Evolutionary conservation across 1,140 invertebrate genomes (phyloP), one percentile per base, ranked within the genome.

Genomic region (Pissodes strobi): DNA sequence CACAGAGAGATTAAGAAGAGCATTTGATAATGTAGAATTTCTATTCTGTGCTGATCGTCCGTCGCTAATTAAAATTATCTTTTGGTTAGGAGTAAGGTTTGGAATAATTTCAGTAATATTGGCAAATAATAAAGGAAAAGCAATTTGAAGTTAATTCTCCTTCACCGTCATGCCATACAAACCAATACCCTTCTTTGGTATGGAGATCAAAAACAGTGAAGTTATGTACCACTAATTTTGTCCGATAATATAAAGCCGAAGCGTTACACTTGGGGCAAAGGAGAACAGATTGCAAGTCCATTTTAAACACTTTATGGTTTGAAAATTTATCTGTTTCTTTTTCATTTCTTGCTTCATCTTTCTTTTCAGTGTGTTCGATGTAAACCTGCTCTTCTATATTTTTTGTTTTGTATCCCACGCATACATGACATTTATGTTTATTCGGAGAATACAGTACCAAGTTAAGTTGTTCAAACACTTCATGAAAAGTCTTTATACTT

Each of bases 231-330:
- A 48, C 41, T n/a, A 66, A 18, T 21, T 65, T 65, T 1, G 58
- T 62, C 12, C 34, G 17, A 49, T 45, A 67, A 23, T 64, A 58
- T n/a, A n/a, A n/a, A n/a, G 25, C 49, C 5, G 38, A 64, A 0
- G 64, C 61, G n/a, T 67, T 65, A 1, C 49, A 68, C 41, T 65
- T 64, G 5, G 66, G 66, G 39, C 15, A 69, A 12, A 53, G 45
- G 4, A 63, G 51, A 34, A 63, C 51, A 3, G 58, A 61, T 27
- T 68, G 62, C 6, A 64, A 45, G 18, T 66, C 52, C 57, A 66
- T 53, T 15, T 49, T 49, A 39, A 61, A 66, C 10, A 61, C 57
- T 13, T 17, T 48, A 48, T 49, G 19, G 10, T 56, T 38, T 27
- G 41, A 37, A 12, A 45, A 41, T 58, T 70, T 70, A 37, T n/a